Conservation (phyloP, 2,797 vertebrate species). For the Sebastes iracundus region DNA sequence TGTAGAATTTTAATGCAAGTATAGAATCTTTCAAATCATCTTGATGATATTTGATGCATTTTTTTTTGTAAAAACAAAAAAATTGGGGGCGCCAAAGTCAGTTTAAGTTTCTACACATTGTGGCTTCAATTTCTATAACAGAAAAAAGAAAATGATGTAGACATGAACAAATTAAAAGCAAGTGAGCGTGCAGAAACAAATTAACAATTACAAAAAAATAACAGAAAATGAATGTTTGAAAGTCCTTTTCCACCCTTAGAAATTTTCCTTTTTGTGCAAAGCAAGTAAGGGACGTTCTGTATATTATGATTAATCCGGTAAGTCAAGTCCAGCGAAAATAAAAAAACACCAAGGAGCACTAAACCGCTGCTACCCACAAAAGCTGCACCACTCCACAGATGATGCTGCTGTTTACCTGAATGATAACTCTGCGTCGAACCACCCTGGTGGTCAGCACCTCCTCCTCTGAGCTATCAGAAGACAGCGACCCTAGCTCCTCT, state of each 20-base stretch:
- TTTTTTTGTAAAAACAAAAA: neutral
- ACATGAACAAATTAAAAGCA: neutral
- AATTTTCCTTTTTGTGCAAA: neutral
- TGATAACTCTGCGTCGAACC: slow-evolving; percentile 94
- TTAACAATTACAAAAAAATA: neutral
- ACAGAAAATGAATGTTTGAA: neutral
- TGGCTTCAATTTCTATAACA: neutral
- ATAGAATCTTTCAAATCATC: neutral
- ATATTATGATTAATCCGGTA: neutral
- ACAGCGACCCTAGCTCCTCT: slow-evolving; percentile 92
- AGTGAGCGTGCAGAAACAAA: neutral
- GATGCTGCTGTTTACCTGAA: slow-evolving; percentile 88
- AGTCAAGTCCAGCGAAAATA: neutral
- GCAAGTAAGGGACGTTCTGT: neutral
- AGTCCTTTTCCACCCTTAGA: neutral
- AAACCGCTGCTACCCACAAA: neutral
- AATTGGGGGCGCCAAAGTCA: neutral
- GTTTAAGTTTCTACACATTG: neutral
- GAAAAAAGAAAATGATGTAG: neutral
- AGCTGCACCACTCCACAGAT: slow-evolving; percentile 3
- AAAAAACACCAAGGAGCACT: neutral
- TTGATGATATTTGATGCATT: neutral
- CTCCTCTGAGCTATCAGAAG: slow-evolving; percentile 95
- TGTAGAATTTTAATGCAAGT: neutral
- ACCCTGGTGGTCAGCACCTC: slow-evolving; percentile 96